phyloP scores from a whole-genome alignment of 1,140 invertebrate genomes.

The Penaeus chinensis region DNA sequence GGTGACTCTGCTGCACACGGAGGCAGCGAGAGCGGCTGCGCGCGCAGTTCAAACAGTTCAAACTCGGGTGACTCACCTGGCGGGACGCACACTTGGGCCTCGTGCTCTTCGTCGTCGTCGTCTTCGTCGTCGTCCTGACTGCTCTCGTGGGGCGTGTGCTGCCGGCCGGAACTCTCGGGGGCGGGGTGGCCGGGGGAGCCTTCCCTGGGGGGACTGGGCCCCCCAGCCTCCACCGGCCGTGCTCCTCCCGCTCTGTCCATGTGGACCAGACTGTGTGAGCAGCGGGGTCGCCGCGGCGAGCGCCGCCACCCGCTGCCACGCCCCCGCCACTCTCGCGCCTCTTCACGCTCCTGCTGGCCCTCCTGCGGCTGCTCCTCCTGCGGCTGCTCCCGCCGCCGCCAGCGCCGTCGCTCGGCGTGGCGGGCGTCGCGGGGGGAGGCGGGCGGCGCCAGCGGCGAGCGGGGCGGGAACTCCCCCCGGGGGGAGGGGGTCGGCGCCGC shows the following conservation, averaged over 20 bases:
- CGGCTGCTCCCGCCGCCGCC: conserved; percentile 24
- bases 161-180: conserved; percentile 11
- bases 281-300: conserved; percentile 45
- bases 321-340: conserved; percentile 49
- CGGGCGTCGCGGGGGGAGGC: conserved; percentile 29
- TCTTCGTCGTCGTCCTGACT: conserved; percentile 26
- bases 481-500: conserved; percentile 39
- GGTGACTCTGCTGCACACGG: neutral
- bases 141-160: neutral
- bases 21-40: conserved; percentile 19
- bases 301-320: conserved; percentile 44
- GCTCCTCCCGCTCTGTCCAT: conserved; percentile 50
- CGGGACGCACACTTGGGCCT: conserved; percentile 41
- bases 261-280: conserved; percentile 51
- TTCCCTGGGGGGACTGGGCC: conserved; percentile 24
- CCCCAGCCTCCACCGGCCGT: conserved; percentile 42
- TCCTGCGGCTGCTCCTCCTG: conserved; percentile 23
- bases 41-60: conserved; percentile 48
- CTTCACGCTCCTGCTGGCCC: conserved; percentile 20
- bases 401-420: conserved; percentile 14
- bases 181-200: conserved; percentile 29
- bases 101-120: conserved; percentile 24
- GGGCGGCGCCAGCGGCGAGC: conserved; percentile 38
- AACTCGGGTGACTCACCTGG: conserved; percentile 51
- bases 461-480: conserved; percentile 42